phyloP scores from a whole-genome alignment of 2,797 vertebrate species.

The Kryptopterus vitreolus region DNA sequence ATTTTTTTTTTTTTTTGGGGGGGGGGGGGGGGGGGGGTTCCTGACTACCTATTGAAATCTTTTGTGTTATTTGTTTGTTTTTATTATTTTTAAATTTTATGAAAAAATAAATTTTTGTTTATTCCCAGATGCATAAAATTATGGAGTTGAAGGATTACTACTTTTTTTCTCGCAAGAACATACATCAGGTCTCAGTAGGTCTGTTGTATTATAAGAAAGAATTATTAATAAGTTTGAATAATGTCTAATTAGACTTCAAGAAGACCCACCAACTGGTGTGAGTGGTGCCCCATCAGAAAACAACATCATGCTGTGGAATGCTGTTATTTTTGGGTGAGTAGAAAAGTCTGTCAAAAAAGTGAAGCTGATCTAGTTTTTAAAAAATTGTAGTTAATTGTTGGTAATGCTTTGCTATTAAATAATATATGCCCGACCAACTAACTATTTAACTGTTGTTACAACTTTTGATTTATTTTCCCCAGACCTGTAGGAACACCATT shows the following conservation, averaged over 20 bases:
- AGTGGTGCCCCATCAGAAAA: constrained; percentile 98
- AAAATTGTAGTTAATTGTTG: not conserved
- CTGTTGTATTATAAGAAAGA: not conserved
- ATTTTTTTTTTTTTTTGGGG: too few relatives aligned
- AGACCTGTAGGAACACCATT: constrained; percentile 98
- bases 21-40: too few relatives aligned
- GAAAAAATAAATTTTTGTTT: not conserved
- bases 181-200: not conserved
- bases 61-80: not conserved
- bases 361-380: not conserved
- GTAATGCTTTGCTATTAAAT: not conserved
- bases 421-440: not conserved
- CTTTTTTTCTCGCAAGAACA: not conserved
- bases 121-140: not conserved
- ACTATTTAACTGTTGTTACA: not conserved
- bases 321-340: constrained; percentile 99
- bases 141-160: not conserved
- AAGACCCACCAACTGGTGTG: constrained; percentile 97
- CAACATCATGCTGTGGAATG: constrained; percentile 99
- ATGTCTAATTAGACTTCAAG: constrained; percentile 88
- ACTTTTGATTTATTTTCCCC: constrained; percentile 59
- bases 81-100: not conserved
- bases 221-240: not conserved
- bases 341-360: constrained; percentile 9
- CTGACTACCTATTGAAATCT: not conserved